Evolutionary conservation across 2,797 vertebrate species (phyloP).

Genomic region (Graptemys geographica): DNA sequence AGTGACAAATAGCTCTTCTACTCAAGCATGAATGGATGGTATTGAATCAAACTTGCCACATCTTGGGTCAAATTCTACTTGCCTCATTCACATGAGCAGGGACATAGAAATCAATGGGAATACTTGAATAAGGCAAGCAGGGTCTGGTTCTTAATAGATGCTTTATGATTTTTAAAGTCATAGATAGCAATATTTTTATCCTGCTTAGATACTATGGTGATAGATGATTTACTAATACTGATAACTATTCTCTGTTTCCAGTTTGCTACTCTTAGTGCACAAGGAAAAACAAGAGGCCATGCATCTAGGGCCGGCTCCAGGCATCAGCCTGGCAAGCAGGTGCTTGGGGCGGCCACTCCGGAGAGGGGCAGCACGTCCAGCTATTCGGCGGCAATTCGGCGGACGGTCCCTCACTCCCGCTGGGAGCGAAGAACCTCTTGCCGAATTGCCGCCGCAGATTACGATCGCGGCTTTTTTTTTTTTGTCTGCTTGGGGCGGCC

Average conservation of each 20-base stretch:
- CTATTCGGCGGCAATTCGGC: too few relatives aligned
- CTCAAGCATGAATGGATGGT: neutral
- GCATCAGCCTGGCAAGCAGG: too few relatives aligned
- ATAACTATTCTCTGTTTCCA: neutral
- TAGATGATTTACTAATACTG: neutral
- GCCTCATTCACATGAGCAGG: neutral
- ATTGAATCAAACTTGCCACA: neutral
- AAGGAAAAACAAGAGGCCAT: neutral
- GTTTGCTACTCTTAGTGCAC: neutral
- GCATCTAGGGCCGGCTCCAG: neutral
- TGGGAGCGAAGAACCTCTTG: too few relatives aligned
- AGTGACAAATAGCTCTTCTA: neutral
- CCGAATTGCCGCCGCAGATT: too few relatives aligned
- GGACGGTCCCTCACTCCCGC: too few relatives aligned
- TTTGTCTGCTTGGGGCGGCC: too few relatives aligned
- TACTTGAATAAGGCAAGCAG: neutral
- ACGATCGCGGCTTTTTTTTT: too few relatives aligned
- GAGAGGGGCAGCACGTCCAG: too few relatives aligned
- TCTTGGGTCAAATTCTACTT: rapidly evolving
- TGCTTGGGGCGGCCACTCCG: too few relatives aligned
- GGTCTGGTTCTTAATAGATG: neutral
- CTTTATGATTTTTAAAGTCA: neutral
- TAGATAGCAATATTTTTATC: neutral
- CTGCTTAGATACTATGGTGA: neutral
- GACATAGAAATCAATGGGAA: rapidly evolving